Evolutionary conservation across 2,113 vertebrate genomes (phyloP).

Genomic region (Albula goreensis): DNA sequence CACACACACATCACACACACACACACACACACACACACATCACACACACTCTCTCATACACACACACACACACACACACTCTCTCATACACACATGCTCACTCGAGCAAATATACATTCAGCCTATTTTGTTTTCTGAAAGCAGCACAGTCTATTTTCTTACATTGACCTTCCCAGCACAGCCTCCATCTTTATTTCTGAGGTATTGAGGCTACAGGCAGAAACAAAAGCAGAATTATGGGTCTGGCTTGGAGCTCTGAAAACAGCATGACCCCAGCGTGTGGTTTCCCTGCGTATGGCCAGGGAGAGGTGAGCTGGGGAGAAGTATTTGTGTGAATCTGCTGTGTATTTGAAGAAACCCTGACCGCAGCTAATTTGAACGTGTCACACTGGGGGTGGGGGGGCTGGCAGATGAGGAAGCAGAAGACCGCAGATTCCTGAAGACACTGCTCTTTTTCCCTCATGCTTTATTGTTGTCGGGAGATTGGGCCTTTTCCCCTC

Average conservation of each 20-base stretch:
- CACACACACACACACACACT: not conserved
- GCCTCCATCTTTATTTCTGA: conserved; percentile 70
- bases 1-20: too few relatives aligned
- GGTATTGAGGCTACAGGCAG: conserved; percentile 70
- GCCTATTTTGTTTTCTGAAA: not conserved
- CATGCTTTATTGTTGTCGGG: conserved; percentile 35
- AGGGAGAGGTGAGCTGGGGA: conserved; percentile 74
- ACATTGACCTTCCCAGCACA: conserved; percentile 65
- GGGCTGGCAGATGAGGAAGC: conserved; percentile 43
- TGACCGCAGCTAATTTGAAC: conserved; percentile 74
- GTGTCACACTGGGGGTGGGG: conserved; percentile 60
- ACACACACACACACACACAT: too few relatives aligned
- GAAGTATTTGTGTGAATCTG: conserved; percentile 72
- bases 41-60: too few relatives aligned
- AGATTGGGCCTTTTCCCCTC: conserved; percentile 35
- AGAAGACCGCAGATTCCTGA: conserved; percentile 49
- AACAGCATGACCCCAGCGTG: conserved; percentile 73
- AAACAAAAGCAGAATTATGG: conserved; percentile 82
- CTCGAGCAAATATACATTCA: not conserved
- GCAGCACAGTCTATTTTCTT: conserved; percentile 28
- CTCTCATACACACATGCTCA: too few relatives aligned
- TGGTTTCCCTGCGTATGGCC: conserved; percentile 69
- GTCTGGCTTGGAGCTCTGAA: conserved; percentile 72
- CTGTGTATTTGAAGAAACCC: conserved; percentile 69
- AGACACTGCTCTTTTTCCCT: conserved; percentile 50